phyloP scores from a whole-genome alignment of 2,888 invertebrate species.

The Hedya salicella region DNA sequence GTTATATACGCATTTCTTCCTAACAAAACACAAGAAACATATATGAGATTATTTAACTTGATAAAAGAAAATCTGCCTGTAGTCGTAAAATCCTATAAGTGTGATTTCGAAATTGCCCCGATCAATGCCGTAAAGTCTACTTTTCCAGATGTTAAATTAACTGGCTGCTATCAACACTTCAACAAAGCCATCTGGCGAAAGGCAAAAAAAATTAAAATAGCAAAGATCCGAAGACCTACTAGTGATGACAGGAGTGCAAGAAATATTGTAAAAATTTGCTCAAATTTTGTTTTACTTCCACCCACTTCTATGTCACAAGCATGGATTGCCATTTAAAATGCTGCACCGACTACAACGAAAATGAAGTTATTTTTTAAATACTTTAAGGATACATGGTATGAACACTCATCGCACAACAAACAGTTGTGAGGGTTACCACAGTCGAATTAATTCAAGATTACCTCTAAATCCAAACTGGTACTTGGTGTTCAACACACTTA shows the following conservation, averaged over 20 bases:
- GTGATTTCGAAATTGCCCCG: neutral
- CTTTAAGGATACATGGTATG: slow-evolving; percentile 16
- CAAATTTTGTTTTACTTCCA: slow-evolving; percentile 15
- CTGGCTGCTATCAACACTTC: slow-evolving; percentile 6
- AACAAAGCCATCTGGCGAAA: slow-evolving; percentile 14
- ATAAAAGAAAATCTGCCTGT: slow-evolving; percentile 8
- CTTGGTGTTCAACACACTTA: slow-evolving; percentile 19
- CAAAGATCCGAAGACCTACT: slow-evolving; percentile 9
- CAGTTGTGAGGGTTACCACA: no score
- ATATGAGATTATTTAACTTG: slow-evolving; percentile 8
- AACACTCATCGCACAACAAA: no score
- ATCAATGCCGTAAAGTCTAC: slow-evolving; percentile 1
- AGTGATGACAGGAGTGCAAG: slow-evolving; percentile 17
- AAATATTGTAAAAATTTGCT: slow-evolving; percentile 14
- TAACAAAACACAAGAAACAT: neutral
- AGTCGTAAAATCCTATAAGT: neutral
- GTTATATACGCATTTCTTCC: neutral
- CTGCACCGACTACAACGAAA: slow-evolving; percentile 4
- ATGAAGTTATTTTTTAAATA: slow-evolving; percentile 23
- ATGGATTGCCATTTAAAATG: slow-evolving; percentile 12
- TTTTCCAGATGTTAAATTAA: neutral
- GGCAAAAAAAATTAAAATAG: slow-evolving; percentile 12
- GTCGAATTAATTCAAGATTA: no score
- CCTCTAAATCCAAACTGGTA: slow-evolving; percentile 17
- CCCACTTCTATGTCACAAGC: slow-evolving; percentile 18